phyloP scores from a whole-genome alignment of 2,797 vertebrate genomes.

The Craterocephalus amniculus region DNA sequence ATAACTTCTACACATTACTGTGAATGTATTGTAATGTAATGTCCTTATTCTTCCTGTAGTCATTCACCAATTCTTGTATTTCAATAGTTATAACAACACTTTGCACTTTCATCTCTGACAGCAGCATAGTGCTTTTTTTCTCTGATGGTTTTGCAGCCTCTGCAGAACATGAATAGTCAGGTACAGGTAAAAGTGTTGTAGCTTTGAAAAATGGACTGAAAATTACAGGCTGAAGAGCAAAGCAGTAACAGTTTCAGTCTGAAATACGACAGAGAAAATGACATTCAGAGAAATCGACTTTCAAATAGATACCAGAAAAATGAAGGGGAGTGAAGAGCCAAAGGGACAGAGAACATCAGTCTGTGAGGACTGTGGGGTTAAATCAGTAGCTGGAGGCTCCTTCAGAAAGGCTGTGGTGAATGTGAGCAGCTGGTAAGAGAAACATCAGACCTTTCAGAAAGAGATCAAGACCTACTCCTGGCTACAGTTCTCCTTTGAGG shows the following conservation, averaged over 20 bases:
- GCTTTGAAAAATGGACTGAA: constrained; percentile 19
- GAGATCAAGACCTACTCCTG: constrained; percentile 54
- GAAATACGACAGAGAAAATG: constrained; percentile 1
- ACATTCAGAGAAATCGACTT: constrained; percentile 21
- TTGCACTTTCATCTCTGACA: not conserved
- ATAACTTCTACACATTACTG: no score
- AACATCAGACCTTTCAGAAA: constrained; percentile 56
- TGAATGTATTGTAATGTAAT: no score
- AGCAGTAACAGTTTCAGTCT: constrained; percentile 1
- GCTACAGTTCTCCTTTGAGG: constrained; percentile 48
- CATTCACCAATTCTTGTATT: no score
- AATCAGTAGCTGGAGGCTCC: constrained; percentile 19
- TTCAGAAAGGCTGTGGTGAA: constrained; percentile 33
- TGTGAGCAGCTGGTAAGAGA: constrained; percentile 45
- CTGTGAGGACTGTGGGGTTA: constrained; percentile 23
- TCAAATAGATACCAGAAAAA: constrained; percentile 1
- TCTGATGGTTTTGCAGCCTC: constrained; percentile 10
- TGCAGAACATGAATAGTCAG: constrained; percentile 9
- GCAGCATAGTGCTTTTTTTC: not conserved
- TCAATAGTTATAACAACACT: not conserved
- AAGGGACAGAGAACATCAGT: constrained; percentile 7
- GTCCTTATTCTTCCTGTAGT: no score
- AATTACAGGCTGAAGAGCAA: constrained; percentile 20
- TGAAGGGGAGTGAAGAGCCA: not conserved
- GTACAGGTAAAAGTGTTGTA: constrained; percentile 13